Evolutionary conservation across 2,113 vertebrate genomes (phyloP).

Genomic region (Muntiacus muntjak): DNA sequence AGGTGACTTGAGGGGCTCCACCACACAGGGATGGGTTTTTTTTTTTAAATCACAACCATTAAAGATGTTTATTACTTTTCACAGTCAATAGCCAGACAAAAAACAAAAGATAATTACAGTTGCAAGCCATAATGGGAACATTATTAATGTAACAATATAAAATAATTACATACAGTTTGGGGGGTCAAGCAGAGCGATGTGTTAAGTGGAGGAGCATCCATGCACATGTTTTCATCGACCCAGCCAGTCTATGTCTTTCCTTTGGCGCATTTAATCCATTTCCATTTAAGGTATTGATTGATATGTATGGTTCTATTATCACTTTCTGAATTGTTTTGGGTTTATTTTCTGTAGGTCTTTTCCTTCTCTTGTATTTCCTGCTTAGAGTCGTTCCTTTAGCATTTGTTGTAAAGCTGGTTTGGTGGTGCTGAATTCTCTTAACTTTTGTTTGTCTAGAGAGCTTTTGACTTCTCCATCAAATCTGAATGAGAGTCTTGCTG

Average conservation of each 20-base stretch:
- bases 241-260: background rate
- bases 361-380: background rate
- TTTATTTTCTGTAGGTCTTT: background rate
- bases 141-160: background rate
- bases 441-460: background rate
- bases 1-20: background rate
- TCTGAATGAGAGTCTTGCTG: background rate
- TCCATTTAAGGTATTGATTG: background rate
- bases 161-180: background rate
- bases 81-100: background rate
- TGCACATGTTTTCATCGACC: background rate
- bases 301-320: background rate
- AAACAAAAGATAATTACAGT: background rate
- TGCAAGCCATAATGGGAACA: background rate
- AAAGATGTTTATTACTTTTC: background rate
- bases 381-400: background rate
- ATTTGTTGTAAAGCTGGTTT: background rate
- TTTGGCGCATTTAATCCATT: background rate
- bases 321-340: background rate
- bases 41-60: background rate
- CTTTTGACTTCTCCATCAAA: background rate
- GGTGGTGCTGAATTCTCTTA: background rate
- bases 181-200: background rate
- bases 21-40: accelerated
- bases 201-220: background rate